These are phyloP conservation scores for Aporophyla nigra DNA, from an alignment of 2,888 invertebrate species.

Conservation along the genomic window DNA sequence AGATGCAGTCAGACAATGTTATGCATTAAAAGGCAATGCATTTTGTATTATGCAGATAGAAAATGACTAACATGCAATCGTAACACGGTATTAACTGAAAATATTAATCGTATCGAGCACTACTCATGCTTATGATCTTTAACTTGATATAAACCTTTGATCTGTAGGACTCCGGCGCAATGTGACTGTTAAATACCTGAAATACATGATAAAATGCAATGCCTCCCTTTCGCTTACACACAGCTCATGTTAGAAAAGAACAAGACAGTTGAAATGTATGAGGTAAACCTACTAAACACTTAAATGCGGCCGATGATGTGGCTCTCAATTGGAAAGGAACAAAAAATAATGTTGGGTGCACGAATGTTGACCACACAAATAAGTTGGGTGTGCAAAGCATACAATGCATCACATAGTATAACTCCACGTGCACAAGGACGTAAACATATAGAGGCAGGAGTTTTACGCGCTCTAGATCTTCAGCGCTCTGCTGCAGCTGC, in stretches of 20 bases:
- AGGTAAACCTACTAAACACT: slow-evolving; percentile 46
- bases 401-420: slow-evolving; percentile 7
- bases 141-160: slow-evolving; percentile 95
- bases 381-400: slow-evolving; percentile 8
- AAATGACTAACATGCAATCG: slow-evolving; percentile 81
- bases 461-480: no score
- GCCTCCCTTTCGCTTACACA: slow-evolving; percentile 78
- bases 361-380: slow-evolving; percentile 46
- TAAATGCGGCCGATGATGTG: slow-evolving; percentile 54
- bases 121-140: slow-evolving; percentile 89
- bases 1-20: slow-evolving; percentile 61
- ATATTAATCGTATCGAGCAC: slow-evolving; percentile 80
- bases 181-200: slow-evolving; percentile 98
- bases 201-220: slow-evolving; percentile 91
- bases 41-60: slow-evolving; percentile 72
- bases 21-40: slow-evolving; percentile 72
- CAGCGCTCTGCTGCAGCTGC: no score
- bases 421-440: no score
- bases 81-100: slow-evolving; percentile 74
- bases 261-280: slow-evolving; percentile 65
- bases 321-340: slow-evolving; percentile 45
- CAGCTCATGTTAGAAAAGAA: slow-evolving; percentile 65
- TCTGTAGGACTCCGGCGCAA: slow-evolving; percentile 97
- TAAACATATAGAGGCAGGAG: no score
- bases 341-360: slow-evolving; percentile 46